A percentile compares a stretch with the other conserved stretches of the same genome.
phyloP scores from a whole-genome alignment of 2,888 invertebrate species.

The Agriopis marginaria region DNA sequence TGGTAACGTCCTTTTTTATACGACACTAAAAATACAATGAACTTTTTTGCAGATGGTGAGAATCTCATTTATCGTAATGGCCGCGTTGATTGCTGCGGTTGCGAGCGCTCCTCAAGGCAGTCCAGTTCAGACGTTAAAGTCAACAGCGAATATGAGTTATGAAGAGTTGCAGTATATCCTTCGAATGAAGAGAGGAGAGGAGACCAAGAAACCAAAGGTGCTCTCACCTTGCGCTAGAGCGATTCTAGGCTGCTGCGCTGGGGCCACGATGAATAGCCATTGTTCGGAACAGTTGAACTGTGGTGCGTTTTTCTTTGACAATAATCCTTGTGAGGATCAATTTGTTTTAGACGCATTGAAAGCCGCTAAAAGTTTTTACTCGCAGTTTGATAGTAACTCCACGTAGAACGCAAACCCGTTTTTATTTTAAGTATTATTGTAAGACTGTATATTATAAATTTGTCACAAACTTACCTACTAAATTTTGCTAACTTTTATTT shows the following conservation, averaged over 20 bases:
- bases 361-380: conserved; percentile 73
- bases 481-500: not conserved
- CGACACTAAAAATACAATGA: conserved; percentile 24
- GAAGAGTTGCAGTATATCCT: conserved; percentile 71
- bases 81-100: conserved; percentile 52
- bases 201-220: conserved; percentile 50
- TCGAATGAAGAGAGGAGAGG: conserved; percentile 57
- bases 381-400: conserved; percentile 59
- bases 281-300: conserved; percentile 92
- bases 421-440: conserved; percentile 4
- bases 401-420: conserved; percentile 26
- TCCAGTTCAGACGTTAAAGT: conserved; percentile 65
- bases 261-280: conserved; percentile 73
- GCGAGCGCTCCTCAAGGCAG: conserved; percentile 57
- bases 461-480: not conserved
- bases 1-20: conserved; percentile 15
- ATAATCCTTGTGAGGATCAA: conserved; percentile 89
- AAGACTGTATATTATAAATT: conserved; percentile 18
- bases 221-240: conserved; percentile 91
- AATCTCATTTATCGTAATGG: conserved; percentile 50
- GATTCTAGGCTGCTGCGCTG: conserved; percentile 90
- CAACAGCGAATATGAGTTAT: conserved; percentile 61
- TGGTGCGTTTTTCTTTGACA: conserved; percentile 91
- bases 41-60: conserved; percentile 64
- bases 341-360: conserved; percentile 86